Evolutionary conservation across 2,797 vertebrate genomes (phyloP).

Genomic region (Chelon labrosus): DNA sequence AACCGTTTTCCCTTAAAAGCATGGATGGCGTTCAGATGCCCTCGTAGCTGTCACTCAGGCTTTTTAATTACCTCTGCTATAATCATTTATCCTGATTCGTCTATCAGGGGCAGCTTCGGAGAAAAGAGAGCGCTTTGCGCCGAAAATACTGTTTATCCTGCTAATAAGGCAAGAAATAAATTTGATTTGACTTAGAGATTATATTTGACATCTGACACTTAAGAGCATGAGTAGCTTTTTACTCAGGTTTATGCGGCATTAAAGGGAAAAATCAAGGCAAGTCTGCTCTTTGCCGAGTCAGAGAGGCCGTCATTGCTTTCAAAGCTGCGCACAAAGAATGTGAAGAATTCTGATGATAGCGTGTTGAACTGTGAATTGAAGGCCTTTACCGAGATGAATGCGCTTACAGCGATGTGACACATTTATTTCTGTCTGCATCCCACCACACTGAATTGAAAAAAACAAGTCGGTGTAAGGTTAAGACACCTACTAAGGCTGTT

Average conservation of each 20-base stretch:
- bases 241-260: constrained; percentile 29
- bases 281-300: constrained; percentile 5
- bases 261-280: constrained; percentile 20
- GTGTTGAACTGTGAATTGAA: not conserved
- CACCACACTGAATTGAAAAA: not conserved
- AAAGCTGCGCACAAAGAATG: not conserved
- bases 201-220: constrained; percentile 55
- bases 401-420: not conserved
- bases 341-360: not conserved
- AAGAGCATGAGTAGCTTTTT: constrained; percentile 21
- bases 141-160: constrained; percentile 53
- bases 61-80: constrained; percentile 39
- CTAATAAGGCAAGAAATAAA: constrained; percentile 52
- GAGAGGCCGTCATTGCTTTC: not conserved
- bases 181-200: constrained; percentile 62
- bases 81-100: constrained; percentile 43
- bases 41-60: constrained; percentile 41
- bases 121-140: constrained; percentile 2
- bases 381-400: constrained; percentile 3
- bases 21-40: constrained; percentile 22
- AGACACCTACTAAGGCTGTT: not conserved
- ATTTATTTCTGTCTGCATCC: not conserved
- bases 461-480: not conserved
- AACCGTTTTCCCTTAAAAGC: constrained; percentile 1
- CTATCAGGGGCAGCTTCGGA: constrained; percentile 22